These are phyloP conservation scores for Trichopria drosophilae DNA, from an alignment of 2,888 invertebrate genomes.

Conservation along the genomic window DNA sequence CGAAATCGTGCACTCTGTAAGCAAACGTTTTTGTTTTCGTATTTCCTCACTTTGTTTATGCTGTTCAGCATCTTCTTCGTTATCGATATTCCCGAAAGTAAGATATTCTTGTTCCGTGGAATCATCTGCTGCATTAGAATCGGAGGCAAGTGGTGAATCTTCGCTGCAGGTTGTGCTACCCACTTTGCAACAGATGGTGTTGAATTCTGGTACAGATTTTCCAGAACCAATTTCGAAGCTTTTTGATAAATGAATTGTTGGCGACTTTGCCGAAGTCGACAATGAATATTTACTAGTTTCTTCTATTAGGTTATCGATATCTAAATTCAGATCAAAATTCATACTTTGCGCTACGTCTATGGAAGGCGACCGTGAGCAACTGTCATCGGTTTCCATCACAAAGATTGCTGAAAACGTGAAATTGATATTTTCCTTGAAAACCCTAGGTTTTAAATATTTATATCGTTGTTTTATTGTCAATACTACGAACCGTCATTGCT, in stretches of 20 bases:
- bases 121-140: conserved; percentile 11
- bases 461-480: too few relatives aligned
- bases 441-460: too few relatives aligned
- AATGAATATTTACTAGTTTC: conserved; percentile 49
- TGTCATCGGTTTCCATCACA: conserved; percentile 72
- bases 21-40: conserved; percentile 26
- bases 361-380: conserved; percentile 56
- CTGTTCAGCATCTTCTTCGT: conserved; percentile 29
- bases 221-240: conserved; percentile 58
- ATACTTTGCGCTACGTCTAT: conserved; percentile 60
- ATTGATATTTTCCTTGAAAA: too few relatives aligned
- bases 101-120: conserved; percentile 16
- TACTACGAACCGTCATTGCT: conserved; percentile 56
- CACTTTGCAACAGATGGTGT: conserved; percentile 67
- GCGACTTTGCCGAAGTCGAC: conserved; percentile 62
- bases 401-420: conserved; percentile 65
- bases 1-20: conserved; percentile 66
- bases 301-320: conserved; percentile 59
- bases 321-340: conserved; percentile 59
- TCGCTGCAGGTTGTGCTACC: conserved; percentile 64
- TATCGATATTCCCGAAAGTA: conserved; percentile 26
- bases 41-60: conserved; percentile 23
- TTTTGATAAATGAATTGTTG: conserved; percentile 72
- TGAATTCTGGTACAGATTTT: conserved; percentile 62
- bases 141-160: conserved; percentile 40